Conservation (phyloP, 2,888 invertebrate species). For the Priapulus caudatus region DNA sequence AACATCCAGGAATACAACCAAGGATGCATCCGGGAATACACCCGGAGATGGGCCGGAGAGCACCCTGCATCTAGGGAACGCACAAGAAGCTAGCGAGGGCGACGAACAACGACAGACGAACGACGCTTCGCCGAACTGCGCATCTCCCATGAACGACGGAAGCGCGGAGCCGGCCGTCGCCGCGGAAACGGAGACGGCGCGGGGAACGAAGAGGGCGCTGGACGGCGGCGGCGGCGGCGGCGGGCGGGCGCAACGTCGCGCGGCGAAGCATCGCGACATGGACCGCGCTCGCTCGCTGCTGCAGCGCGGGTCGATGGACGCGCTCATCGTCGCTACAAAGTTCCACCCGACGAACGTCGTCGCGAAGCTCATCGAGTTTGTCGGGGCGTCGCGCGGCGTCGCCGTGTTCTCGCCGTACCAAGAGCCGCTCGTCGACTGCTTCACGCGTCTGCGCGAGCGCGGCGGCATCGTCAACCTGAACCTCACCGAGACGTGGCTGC, state of each 20-base stretch:
- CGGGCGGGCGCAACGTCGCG: no score
- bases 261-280: no score
- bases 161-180: constrained; percentile 1
- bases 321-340: constrained; percentile 33
- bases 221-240: constrained; percentile 7
- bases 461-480: constrained; percentile 54
- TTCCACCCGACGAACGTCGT: constrained; percentile 36
- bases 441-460: constrained; percentile 58
- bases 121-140: no score
- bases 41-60: no score
- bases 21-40: no score
- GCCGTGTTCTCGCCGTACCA: constrained; percentile 36
- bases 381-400: constrained; percentile 35
- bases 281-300: no score
- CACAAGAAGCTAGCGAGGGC: no score
- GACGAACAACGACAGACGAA: no score
- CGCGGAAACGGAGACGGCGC: constrained; percentile 5
- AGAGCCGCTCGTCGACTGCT: constrained; percentile 66
- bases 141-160: constrained; percentile 11
- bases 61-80: no score
- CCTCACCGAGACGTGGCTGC: constrained; percentile 71
- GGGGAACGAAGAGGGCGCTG: constrained; percentile 2
- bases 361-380: constrained; percentile 29
- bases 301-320: constrained; percentile 4
- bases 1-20: no score